phyloP scores from a whole-genome alignment of 2,888 invertebrate genomes.

The Teleogryllus oceanicus region DNA sequence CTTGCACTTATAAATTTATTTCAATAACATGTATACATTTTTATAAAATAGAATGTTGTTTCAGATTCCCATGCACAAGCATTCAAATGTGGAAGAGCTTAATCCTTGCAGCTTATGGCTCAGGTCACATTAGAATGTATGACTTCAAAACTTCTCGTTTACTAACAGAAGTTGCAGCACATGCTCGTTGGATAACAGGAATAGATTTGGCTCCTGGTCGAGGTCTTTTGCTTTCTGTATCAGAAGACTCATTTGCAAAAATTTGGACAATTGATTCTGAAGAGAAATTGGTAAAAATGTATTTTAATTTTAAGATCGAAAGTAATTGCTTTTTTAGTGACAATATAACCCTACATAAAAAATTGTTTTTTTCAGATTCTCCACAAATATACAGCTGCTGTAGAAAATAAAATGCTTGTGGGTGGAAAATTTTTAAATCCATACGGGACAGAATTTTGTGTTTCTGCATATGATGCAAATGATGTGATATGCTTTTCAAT shows the following conservation, averaged over 20 bases:
- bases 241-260: conserved; percentile 43
- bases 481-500: conserved; percentile 40
- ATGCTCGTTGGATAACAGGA: conserved; percentile 42
- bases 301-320: not conserved
- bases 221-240: conserved; percentile 40
- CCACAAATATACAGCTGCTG: conserved; percentile 39
- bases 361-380: conserved; percentile 38
- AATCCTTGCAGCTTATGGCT: conserved; percentile 41
- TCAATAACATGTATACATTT: no score
- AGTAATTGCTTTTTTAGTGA: not conserved
- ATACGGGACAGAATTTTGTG: conserved; percentile 42
- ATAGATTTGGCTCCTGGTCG: conserved; percentile 41
- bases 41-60: not conserved
- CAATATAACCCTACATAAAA: not conserved
- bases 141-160: conserved; percentile 35
- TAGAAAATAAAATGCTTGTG: conserved; percentile 41
- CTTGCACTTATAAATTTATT: no score
- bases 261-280: conserved; percentile 39
- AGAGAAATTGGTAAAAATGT: conserved; percentile 33
- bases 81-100: conserved; percentile 39
- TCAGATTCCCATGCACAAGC: conserved; percentile 41
- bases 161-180: conserved; percentile 42
- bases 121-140: conserved; percentile 42
- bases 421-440: conserved; percentile 42
- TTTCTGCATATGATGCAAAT: conserved; percentile 42